Conservation (phyloP, 2,113 vertebrate genomes). For the Aptenodytes forsteri region DNA sequence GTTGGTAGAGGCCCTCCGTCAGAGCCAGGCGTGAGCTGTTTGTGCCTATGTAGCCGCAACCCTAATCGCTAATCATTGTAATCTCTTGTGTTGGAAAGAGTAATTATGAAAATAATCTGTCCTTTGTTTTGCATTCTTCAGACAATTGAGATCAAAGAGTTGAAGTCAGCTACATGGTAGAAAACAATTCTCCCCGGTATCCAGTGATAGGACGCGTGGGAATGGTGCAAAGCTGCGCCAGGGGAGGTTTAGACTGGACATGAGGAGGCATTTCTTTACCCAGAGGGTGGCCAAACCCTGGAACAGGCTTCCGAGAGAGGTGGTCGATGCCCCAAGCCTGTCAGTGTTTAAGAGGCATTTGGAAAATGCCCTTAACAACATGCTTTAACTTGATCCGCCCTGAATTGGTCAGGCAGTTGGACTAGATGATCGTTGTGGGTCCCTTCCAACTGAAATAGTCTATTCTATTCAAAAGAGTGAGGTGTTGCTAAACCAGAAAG, state of each 20-base stretch:
- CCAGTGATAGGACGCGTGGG: rapidly evolving
- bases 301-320: background rate
- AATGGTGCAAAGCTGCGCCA: background rate
- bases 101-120: background rate
- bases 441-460: background rate
- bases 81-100: background rate
- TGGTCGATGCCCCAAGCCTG: too few relatives aligned
- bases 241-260: background rate
- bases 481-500: background rate
- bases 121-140: background rate
- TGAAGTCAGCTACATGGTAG: background rate
- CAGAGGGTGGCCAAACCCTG: background rate
- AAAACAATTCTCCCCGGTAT: background rate
- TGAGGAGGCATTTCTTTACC: background rate
- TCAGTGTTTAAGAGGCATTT: background rate
- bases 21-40: background rate
- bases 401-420: background rate
- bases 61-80: background rate
- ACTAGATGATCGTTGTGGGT: background rate
- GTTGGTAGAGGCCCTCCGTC: background rate
- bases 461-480: background rate
- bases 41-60: background rate
- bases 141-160: background rate
- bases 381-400: background rate
- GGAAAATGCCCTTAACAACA: background rate